Conservation (phyloP, 2,888 invertebrate genomes). For the Ganaspis brasiliensis region DNA sequence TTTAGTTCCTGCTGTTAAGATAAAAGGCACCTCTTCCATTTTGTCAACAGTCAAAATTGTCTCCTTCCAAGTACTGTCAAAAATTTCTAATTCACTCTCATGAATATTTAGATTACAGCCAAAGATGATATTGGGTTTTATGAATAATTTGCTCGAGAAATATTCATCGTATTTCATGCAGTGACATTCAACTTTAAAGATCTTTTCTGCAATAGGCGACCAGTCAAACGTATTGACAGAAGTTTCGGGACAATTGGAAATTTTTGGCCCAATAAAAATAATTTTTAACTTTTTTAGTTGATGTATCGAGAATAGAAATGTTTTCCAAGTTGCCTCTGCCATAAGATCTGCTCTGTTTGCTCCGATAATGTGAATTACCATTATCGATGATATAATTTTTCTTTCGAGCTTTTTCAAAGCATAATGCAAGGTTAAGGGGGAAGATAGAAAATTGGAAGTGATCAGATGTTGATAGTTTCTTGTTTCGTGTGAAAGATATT, state of each 20-base stretch:
- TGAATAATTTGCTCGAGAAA: constrained; percentile 49
- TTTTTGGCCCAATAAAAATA: background rate
- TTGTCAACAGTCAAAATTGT: constrained; percentile 50
- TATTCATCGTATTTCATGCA: constrained; percentile 61
- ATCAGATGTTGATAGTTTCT: background rate
- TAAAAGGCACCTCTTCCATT: constrained; percentile 67
- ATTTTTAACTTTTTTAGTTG: constrained; percentile 43
- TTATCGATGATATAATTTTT: background rate
- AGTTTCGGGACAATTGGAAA: background rate
- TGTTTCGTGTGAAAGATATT: background rate
- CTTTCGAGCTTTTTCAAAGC: background rate
- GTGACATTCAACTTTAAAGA: constrained; percentile 49
- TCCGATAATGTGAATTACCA: background rate
- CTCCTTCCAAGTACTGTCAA: constrained; percentile 19
- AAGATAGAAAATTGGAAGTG: background rate
- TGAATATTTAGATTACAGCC: constrained; percentile 67
- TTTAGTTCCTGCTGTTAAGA: constrained; percentile 63
- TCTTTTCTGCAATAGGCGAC: background rate
- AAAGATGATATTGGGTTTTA: constrained; percentile 63
- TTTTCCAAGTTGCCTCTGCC: background rate
- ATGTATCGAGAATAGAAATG: background rate
- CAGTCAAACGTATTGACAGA: background rate
- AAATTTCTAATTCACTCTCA: constrained; percentile 41
- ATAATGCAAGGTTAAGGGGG: background rate
- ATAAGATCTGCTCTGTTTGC: background rate